A percentile compares a stretch with the other conserved stretches of the same genome.
Evolutionary conservation across 2,113 vertebrate species (phyloP).

Genomic region (Pteronura brasiliensis): DNA sequence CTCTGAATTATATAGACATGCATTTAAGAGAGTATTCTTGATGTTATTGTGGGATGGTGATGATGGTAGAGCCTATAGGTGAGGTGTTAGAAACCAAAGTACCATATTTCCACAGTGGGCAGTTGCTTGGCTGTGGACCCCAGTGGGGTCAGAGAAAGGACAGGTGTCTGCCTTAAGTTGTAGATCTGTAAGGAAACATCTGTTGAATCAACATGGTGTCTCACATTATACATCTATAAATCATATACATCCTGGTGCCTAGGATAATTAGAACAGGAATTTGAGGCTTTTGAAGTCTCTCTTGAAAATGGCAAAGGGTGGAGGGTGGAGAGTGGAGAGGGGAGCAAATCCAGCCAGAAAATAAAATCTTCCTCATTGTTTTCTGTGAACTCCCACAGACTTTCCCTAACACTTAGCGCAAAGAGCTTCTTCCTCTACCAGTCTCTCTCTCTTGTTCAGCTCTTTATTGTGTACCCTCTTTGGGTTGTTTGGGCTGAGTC

Average conservation of each 20-base stretch:
- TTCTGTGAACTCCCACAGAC: background rate
- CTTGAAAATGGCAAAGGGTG: background rate
- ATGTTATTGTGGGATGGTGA: background rate
- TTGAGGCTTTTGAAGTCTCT: background rate
- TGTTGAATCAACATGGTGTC: background rate
- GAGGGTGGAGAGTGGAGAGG: background rate
- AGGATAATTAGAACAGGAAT: background rate
- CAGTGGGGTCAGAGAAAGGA: background rate
- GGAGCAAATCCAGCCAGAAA: background rate
- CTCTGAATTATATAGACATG: background rate
- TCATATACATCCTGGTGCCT: background rate
- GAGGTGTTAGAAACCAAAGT: background rate
- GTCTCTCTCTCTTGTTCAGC: background rate
- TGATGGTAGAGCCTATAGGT: background rate
- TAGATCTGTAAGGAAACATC: background rate
- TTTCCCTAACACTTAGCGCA: background rate
- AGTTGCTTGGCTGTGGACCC: background rate
- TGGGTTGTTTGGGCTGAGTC: background rate
- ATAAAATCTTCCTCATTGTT: background rate
- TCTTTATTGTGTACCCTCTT: background rate
- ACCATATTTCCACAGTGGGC: background rate
- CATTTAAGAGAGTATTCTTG: background rate
- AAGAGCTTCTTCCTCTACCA: background rate
- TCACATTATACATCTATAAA: background rate
- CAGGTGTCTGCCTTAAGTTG: background rate